Base-by-base conservation (phyloP, 2,113 vertebrate species). In the Smithornis capensis region DNA sequence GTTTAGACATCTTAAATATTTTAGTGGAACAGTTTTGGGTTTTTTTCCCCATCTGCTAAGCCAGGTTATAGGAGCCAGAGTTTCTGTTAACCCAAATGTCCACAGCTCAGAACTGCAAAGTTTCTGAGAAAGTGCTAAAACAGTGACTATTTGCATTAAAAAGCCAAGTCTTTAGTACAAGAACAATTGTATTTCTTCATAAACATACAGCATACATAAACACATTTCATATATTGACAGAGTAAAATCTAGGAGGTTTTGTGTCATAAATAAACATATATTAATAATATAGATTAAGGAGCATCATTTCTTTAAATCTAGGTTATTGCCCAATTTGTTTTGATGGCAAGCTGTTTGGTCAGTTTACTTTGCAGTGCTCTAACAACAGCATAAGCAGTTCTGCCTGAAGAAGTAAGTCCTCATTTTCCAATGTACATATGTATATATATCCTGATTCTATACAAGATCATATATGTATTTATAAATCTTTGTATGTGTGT, bases 1-100 rank as follows among this genome's bases (percentile, higher is more conserved):
- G 1, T 92, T 89, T 84, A 91, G 17, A 31, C 10, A 84, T n/a
- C n/a, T 89, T 91, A 89, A 94, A 57, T 75, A 82, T 64, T 90
- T 89, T 60, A 92, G 25, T 57, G 25, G 25, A 76, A 9, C 6
- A 19, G 12, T 18, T 89, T 91, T 91, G 75, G 37, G 57, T 38
- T 49, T 67, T 50, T 44, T 59, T 3, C 3, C 15, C 17, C 28
- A 73, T 40, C 23, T 35, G n/a, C 62, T 82, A 85, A 65, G 19
- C 25, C 67, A 91, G 63, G 23, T 91, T 62, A 40, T 40, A 40
- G 27, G 25, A 62, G 74, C 9, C 27, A 31, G 49, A 60, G 29
- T 45, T 7, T 45, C 16, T 83, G n/a, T 57, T n/a, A 76, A 85
- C 7, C 16, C 67, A 94, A 57, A 60, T 57, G 57, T 76, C 40